Base-by-base conservation (phyloP, 2,113 vertebrate genomes). In the Cebidichthys violaceus region DNA sequence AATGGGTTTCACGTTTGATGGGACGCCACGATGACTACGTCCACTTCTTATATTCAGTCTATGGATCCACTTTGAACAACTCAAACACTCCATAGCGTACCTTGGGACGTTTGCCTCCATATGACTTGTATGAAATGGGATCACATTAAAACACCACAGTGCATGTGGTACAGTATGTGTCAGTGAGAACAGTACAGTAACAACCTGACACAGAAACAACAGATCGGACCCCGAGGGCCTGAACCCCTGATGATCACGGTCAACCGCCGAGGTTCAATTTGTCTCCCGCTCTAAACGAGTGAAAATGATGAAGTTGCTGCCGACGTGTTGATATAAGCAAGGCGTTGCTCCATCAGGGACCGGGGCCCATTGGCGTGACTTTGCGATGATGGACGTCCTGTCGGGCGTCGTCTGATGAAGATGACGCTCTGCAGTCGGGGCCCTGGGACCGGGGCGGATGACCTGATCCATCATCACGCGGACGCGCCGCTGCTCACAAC, bases 371-470 rank as follows among this genome's bases (percentile, higher is more conserved):
- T 9, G 77, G 73, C 83, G 24, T 67, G 68, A 62, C 78, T 80
- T 31, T 61, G 61, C 14, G 27, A 88, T 93, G 92, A 93, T 94
- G 91, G 91, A 94, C 84, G 68, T 61, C 71, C 87, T 94, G 93
- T 92, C 91, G 80, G 54, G 9, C 13, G 6, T 31, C 70, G 89
- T 90, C 80, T 92, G 92, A 94, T 94, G 92, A 90, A 94, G 91
- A 93, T 86, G 77, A 82, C 31, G 69, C 87, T 89, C 60, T 61
- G 76, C 84, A 75, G 64, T 91, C 79, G 47, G 75, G 2, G 84
- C 77, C 68, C 80, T 57, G 89, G 88, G 83, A 86, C 82, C 79
- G 1, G 41, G 31, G 31, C 67, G 70, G 89, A 92, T 89, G 81
- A 86, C 84, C 83, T 62, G 70, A 92, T 94, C 90, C 81, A 92